Percentiles rank a stretch among this genome's conserved stretches.
phyloP scores from a whole-genome alignment of 2,113 vertebrate species.

The Phasianus colchicus region DNA sequence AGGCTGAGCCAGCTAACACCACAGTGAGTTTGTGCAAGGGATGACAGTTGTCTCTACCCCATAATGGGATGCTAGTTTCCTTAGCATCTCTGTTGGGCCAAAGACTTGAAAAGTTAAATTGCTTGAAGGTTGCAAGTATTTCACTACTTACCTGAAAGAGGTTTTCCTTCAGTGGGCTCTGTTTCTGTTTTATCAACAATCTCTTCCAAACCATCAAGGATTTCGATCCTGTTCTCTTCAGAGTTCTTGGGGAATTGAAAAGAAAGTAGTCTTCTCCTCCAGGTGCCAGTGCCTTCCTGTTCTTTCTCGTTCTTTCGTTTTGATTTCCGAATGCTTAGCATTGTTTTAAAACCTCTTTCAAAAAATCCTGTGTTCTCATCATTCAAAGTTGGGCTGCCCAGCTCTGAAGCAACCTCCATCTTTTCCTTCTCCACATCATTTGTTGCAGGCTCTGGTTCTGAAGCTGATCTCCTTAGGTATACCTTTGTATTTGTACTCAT shows the following conservation, averaged over 20 bases:
- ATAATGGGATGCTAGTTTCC: neutral
- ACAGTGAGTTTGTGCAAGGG: rapidly evolving
- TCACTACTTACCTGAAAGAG: conserved; percentile 65
- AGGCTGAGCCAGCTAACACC: neutral
- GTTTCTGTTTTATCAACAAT: neutral
- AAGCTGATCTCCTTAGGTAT: neutral
- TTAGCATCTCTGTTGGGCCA: neutral
- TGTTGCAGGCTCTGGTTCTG: neutral
- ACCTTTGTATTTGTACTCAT: neutral
- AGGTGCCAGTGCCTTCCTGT: neutral
- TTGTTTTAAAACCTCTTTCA: conserved; percentile 42
- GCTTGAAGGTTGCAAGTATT: neutral
- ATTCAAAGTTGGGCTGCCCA: neutral
- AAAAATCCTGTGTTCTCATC: neutral
- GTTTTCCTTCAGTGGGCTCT: conserved; percentile 24
- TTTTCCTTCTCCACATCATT: neutral
- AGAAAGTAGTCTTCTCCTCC: neutral
- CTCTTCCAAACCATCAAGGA: neutral
- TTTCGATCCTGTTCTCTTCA: neutral
- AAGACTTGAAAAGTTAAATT: neutral
- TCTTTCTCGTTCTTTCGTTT: neutral
- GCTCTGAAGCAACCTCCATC: neutral
- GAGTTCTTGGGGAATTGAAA: neutral
- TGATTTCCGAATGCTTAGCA: conserved; percentile 18
- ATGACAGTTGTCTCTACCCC: neutral